These are phyloP conservation scores for Formicarius rufipectus DNA, from an alignment of 2,113 vertebrate species.

Conservation along the genomic window DNA sequence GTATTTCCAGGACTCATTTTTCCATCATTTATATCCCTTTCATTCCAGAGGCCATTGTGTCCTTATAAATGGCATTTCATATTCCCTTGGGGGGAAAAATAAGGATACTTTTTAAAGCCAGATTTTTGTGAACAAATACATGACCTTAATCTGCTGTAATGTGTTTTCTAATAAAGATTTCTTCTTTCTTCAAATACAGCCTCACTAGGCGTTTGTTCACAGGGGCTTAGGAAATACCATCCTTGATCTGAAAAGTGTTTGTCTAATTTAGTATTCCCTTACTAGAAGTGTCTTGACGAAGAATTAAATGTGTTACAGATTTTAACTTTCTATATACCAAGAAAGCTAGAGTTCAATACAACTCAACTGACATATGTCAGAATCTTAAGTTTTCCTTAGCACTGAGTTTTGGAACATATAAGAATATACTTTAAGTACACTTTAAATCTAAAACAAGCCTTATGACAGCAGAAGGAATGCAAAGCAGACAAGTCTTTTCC, in stretches of 20 bases:
- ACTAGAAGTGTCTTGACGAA: not conserved
- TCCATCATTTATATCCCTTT: not conserved
- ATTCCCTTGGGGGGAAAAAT: not conserved
- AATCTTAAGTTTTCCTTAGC: not conserved
- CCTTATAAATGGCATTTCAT: not conserved
- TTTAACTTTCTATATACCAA: not conserved
- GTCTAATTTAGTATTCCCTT: not conserved
- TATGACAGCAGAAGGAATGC: not conserved
- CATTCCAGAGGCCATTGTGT: not conserved
- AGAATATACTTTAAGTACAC: not conserved
- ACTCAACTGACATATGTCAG: not conserved
- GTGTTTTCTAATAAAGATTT: not conserved
- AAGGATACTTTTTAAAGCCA: not conserved
- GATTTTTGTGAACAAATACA: not conserved
- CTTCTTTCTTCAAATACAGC: not conserved
- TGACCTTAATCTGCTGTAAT: not conserved
- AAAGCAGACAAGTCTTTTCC: not conserved
- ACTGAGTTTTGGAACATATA: not conserved
- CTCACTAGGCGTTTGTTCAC: not conserved
- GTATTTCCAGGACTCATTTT: not conserved
- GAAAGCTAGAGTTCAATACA: not conserved
- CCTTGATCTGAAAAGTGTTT: not conserved
- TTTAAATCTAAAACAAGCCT: not conserved
- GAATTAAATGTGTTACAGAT: not conserved
- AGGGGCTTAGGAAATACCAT: not conserved